Conservation (phyloP, 2,113 vertebrate genomes). For the Zapus hudsonius region DNA sequence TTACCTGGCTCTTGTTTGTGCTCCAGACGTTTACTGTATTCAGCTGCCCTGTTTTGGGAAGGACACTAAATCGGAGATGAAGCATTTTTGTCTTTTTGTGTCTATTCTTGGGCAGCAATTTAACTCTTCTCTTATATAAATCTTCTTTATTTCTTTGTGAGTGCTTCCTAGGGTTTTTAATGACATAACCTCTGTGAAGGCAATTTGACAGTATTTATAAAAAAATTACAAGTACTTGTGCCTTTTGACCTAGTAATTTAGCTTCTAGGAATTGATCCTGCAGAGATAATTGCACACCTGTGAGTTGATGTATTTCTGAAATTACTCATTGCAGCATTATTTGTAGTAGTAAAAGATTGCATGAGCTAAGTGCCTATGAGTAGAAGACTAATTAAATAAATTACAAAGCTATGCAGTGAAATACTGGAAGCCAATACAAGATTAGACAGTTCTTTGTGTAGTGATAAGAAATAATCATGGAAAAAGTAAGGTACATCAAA, state of each 20-base stretch:
- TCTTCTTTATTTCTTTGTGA: constrained; percentile 39
- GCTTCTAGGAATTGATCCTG: constrained; percentile 54
- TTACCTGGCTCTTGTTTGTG: neutral
- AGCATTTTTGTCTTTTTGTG: neutral
- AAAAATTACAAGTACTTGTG: constrained; percentile 57
- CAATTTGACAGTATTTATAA: constrained; percentile 51
- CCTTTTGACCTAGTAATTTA: constrained; percentile 69
- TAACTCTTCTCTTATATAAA: neutral
- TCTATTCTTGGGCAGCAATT: neutral
- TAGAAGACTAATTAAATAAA: constrained; percentile 58
- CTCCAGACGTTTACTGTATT: neutral
- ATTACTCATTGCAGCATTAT: constrained; percentile 52
- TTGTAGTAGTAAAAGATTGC: constrained; percentile 58
- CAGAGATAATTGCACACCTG: constrained; percentile 64
- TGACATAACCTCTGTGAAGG: constrained; percentile 17
- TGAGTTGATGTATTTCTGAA: constrained; percentile 53
- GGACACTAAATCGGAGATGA: neutral
- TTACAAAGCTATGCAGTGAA: constrained; percentile 16
- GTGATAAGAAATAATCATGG: constrained; percentile 4
- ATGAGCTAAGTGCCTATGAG: constrained; percentile 52
- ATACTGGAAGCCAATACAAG: neutral
- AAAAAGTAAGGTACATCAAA: neutral
- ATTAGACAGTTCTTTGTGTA: constrained; percentile 16
- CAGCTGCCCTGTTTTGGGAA: constrained; percentile 41
- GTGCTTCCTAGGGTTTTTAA: constrained; percentile 48